Conservation (phyloP, 1,140 invertebrate species). For the Vollenhovia emeryi region DNA sequence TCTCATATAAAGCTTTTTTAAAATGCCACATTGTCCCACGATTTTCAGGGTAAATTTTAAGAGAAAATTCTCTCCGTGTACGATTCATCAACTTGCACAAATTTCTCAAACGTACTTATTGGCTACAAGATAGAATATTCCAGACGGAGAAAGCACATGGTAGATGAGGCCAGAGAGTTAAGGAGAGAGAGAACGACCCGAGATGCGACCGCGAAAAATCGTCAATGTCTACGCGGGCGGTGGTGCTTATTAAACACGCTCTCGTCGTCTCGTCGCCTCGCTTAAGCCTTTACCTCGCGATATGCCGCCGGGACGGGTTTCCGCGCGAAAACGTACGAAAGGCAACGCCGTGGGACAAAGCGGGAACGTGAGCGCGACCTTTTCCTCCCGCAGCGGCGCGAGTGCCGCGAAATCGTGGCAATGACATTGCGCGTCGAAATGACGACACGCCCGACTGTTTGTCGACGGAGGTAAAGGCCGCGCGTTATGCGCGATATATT, state of each 20-base stretch:
- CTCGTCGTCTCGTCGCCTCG: not conserved
- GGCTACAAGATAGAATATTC: no score
- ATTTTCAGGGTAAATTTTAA: no score
- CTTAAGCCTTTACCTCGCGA: not conserved
- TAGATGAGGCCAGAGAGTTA: not conserved
- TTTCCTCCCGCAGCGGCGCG: not conserved
- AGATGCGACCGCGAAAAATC: constrained; percentile 34
- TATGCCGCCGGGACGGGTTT: not conserved
- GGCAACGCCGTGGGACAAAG: not conserved
- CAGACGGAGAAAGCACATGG: no score
- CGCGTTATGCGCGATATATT: not conserved
- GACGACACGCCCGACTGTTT: constrained; percentile 19
- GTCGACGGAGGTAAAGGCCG: constrained; percentile 48
- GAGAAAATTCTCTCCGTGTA: no score
- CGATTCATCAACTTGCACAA: no score
- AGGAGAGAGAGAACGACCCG: not conserved
- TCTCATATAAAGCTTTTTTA: no score
- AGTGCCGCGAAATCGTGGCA: constrained; percentile 39
- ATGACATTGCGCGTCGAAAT: constrained; percentile 26
- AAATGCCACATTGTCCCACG: no score
- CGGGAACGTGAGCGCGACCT: not conserved
- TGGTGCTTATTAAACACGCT: constrained; percentile 19
- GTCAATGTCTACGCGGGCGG: not conserved
- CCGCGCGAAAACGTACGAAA: constrained; percentile 27
- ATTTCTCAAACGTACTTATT: no score